These are phyloP conservation scores for Paelopatides confundens DNA, from an alignment of 53 echinoderm and acorn worm genomes.

Conservation along the genomic window DNA sequence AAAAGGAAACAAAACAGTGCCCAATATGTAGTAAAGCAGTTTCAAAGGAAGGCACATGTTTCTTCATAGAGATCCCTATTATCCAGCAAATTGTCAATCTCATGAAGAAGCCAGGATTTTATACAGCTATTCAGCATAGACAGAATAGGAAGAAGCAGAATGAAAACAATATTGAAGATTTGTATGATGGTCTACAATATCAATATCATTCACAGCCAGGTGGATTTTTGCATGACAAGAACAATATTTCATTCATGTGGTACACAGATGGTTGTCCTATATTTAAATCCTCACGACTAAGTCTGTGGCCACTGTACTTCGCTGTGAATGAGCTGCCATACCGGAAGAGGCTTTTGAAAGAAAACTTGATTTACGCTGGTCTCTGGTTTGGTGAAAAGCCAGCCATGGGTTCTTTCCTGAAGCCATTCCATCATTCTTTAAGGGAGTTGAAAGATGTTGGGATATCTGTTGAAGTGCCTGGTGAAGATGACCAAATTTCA, in stretches of 20 bases:
- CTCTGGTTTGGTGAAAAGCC: conserved; percentile 36
- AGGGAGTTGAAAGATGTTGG: neutral
- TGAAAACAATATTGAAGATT: neutral
- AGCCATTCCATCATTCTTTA: neutral
- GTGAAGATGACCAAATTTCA: neutral
- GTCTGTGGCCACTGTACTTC: conserved; percentile 60
- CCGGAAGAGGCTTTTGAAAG: conserved; percentile 4
- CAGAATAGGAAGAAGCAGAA: neutral
- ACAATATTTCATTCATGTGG: conserved; percentile 50
- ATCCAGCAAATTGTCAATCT: neutral
- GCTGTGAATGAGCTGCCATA: conserved; percentile 60
- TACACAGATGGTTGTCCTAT: too few species aligned
- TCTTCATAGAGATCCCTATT: neutral
- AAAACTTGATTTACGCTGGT: too few species aligned
- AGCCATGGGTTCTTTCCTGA: too few species aligned
- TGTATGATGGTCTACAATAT: neutral
- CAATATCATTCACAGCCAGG: too few species aligned
- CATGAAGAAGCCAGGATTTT: neutral
- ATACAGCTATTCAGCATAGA: neutral
- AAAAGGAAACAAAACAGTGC: neutral
- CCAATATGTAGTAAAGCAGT: too few species aligned
- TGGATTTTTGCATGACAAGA: conserved; percentile 9
- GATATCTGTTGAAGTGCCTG: neutral
- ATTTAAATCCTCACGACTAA: conserved; percentile 39
- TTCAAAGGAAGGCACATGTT: neutral